phyloP scores from a whole-genome alignment of 2,113 vertebrate genomes.

The Malurus alboscapulatus region DNA sequence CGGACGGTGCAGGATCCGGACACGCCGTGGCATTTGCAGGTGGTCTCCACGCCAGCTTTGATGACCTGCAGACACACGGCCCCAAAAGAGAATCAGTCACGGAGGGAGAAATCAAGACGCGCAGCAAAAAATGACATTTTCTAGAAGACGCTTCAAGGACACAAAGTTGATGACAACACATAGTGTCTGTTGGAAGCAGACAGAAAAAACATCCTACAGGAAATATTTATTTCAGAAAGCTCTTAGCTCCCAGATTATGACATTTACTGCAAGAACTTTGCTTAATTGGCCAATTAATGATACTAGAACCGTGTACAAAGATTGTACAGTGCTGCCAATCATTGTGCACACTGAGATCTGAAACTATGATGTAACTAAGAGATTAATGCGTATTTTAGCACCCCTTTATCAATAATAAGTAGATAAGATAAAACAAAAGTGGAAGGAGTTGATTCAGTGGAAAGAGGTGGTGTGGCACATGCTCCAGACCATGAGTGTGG shows the following conservation, averaged over 20 bases:
- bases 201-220: neutral
- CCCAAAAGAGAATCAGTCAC: neutral
- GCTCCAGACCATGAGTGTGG: neutral
- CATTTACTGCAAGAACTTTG: neutral
- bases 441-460: neutral
- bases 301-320: neutral
- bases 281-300: neutral
- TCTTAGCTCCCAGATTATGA: neutral
- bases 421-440: neutral
- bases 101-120: neutral
- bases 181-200: neutral
- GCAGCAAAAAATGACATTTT: rapidly evolving
- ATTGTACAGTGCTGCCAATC: neutral
- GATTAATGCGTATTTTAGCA: neutral
- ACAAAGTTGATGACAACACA: neutral
- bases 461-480: neutral
- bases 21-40: constrained; percentile 96
- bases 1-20: constrained; percentile 95
- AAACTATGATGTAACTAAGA: neutral
- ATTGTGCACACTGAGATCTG: neutral
- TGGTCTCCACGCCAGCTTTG: constrained; percentile 95
- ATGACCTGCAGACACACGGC: constrained; percentile 80
- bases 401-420: neutral
- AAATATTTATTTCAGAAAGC: neutral
- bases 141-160: neutral